Conservation (phyloP, 2,888 invertebrate genomes). For the Leucozona laternaria region DNA sequence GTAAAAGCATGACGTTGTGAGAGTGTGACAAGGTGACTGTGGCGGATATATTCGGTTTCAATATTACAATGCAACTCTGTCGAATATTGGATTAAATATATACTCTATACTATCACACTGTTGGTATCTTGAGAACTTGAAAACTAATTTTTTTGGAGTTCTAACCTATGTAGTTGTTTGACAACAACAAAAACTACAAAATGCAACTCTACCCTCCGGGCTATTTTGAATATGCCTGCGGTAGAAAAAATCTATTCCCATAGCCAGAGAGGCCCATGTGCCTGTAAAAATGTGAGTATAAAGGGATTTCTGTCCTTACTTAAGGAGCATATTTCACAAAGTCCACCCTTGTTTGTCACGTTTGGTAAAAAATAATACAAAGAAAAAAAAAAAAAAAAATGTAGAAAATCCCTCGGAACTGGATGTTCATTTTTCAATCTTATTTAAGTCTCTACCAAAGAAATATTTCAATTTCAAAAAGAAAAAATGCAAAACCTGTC, state of each 20-base stretch:
- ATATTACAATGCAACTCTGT: no score
- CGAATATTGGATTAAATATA: no score
- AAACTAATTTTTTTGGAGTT: no score
- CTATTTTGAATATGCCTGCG: background rate
- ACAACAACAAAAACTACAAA: background rate
- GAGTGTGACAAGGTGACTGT: no score
- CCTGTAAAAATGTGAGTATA: conserved; percentile 11
- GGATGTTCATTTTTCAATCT: conserved; percentile 33
- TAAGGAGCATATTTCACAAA: background rate
- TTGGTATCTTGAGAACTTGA: no score
- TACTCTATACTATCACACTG: no score
- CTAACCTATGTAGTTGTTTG: no score
- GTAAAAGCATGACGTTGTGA: no score
- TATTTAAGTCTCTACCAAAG: conserved; percentile 12
- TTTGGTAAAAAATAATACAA: background rate
- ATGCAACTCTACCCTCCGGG: background rate
- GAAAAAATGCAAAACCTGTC: conserved; percentile 38
- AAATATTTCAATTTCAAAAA: conserved; percentile 49
- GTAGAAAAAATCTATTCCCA: background rate
- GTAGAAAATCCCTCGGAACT: conserved; percentile 4
- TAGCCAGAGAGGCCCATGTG: background rate
- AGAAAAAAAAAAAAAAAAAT: background rate
- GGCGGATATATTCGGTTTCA: no score
- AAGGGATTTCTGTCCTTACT: background rate
- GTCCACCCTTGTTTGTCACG: background rate